phyloP scores from a whole-genome alignment of 2,797 vertebrate genomes.

The Meriones psammophilus region DNA sequence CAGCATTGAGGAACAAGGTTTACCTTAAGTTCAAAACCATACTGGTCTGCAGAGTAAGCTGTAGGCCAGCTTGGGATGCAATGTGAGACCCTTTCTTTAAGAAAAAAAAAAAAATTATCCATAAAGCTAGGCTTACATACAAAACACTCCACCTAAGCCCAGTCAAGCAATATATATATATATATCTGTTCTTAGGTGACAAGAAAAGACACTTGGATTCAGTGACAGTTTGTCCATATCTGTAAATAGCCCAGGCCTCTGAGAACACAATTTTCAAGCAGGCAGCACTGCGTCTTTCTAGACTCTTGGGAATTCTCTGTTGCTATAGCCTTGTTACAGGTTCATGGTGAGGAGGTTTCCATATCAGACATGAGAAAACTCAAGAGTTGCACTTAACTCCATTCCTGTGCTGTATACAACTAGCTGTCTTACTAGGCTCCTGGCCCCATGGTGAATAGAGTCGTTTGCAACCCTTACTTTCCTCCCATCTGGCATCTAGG shows the following conservation, averaged over 20 bases:
- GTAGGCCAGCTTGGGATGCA: neutral
- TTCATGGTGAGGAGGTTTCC: neutral
- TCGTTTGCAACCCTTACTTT: neutral
- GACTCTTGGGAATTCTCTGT: neutral
- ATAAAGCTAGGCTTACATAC: neutral
- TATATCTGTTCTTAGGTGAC: neutral
- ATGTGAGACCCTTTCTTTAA: neutral
- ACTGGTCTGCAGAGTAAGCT: neutral
- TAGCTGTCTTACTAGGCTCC: neutral
- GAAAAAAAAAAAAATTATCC: neutral
- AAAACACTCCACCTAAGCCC: rapidly evolving
- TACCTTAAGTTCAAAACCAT: neutral
- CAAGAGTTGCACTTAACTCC: neutral
- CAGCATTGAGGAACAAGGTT: neutral
- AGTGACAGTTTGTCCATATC: neutral
- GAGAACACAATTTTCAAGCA: neutral
- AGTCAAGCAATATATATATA: too few relatives aligned
- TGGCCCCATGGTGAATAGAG: neutral
- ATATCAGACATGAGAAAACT: neutral
- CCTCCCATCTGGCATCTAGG: neutral
- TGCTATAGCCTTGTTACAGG: neutral
- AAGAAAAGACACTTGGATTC: neutral
- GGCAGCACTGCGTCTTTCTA: neutral
- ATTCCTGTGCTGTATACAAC: neutral
- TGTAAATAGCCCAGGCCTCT: neutral